A percentile compares a stretch with the other conserved stretches of the same genome.
Evolutionary conservation across 2,888 invertebrate species (phyloP).

Genomic region (Lasioglossum calceatum): DNA sequence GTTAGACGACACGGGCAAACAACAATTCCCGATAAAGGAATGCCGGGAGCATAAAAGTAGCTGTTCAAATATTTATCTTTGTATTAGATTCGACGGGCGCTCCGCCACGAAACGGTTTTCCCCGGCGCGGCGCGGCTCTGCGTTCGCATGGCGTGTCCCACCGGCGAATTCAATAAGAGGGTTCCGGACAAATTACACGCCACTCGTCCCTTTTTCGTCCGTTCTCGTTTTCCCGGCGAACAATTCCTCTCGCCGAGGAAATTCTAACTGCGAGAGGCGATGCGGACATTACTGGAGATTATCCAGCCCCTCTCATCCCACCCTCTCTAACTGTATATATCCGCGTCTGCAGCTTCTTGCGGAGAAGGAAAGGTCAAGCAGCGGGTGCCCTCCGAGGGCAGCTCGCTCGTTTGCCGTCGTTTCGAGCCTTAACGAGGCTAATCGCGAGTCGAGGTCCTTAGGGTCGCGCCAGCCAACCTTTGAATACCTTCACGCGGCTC

Average conservation of each 20-base stretch:
- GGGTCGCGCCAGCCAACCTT: conserved; percentile 24
- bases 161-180: conserved; percentile 61
- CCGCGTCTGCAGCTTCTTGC: conserved; percentile 12
- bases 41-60: neutral
- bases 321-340: neutral
- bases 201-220: conserved; percentile 13
- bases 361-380: conserved; percentile 28
- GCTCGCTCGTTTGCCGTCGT: conserved; percentile 64
- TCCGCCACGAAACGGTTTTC: conserved; percentile 6
- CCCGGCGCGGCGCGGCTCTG: neutral
- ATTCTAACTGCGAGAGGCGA: conserved; percentile 55
- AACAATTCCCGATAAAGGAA: conserved; percentile 6
- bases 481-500: conserved; percentile 24
- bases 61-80: conserved; percentile 20
- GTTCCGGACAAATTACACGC: conserved; percentile 59
- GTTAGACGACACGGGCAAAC: neutral
- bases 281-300: conserved; percentile 61
- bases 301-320: conserved; percentile 41
- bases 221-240: neutral
- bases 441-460: conserved; percentile 43
- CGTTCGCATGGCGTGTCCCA: neutral
- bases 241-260: conserved; percentile 52
- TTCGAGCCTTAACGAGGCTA: conserved; percentile 68
- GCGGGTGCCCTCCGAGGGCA: conserved; percentile 13
- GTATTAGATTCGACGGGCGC: neutral